Conservation (phyloP, 2,113 vertebrate genomes). For the Electrona antarctica region DNA sequence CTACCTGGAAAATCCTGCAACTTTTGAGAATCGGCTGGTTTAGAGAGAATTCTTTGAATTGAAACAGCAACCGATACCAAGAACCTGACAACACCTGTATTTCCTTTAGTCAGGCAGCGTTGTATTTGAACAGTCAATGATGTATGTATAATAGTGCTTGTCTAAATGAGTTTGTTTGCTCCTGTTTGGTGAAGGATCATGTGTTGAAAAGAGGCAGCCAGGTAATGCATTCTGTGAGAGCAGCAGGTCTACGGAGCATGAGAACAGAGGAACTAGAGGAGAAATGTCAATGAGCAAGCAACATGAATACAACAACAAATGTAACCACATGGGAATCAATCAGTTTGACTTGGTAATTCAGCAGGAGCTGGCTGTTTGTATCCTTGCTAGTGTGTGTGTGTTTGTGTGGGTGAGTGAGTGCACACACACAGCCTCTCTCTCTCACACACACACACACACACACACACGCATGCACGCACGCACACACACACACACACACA, state of each 20-base stretch:
- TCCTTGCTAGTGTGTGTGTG: neutral
- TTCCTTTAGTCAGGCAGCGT: constrained; percentile 31
- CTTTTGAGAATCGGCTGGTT: neutral
- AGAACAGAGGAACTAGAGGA: constrained; percentile 46
- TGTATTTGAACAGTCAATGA: constrained; percentile 41
- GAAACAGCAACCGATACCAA: constrained; percentile 15
- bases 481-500: too few relatives aligned
- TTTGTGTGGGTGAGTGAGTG: neutral
- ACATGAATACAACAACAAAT: constrained; percentile 55
- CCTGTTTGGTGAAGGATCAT: constrained; percentile 67
- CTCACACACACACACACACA: too few relatives aligned
- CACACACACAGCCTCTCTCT: too few relatives aligned
- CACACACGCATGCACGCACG: too few relatives aligned
- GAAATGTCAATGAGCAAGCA: constrained; percentile 67
- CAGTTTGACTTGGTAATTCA: constrained; percentile 65
- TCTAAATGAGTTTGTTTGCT: constrained; percentile 63
- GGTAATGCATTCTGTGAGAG: constrained; percentile 50
- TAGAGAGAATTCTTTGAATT: constrained; percentile 16
- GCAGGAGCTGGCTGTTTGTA: neutral
- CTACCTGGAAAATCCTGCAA: too few relatives aligned
- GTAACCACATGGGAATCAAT: constrained; percentile 54
- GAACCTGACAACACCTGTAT: constrained; percentile 38
- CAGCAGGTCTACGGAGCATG: constrained; percentile 41
- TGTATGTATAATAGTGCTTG: constrained; percentile 24
- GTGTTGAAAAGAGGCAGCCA: constrained; percentile 66